Base-by-base conservation (phyloP, 2,797 vertebrate species). In the Malurus leucopterus region DNA sequence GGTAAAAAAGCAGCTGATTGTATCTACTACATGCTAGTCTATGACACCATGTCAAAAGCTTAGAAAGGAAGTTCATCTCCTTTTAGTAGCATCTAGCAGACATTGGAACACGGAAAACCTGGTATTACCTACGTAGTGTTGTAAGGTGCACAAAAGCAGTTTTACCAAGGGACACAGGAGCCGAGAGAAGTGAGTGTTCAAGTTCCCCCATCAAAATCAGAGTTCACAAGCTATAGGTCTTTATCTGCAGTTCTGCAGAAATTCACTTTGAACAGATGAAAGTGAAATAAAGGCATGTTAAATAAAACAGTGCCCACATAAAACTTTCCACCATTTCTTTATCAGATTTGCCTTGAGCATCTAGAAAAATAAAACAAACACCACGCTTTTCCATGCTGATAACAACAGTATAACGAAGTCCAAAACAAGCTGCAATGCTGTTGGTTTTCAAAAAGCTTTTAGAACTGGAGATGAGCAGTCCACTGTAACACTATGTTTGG, bases 351-450 rank as follows among this genome's bases (percentile, higher is more conserved):
- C 97, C 97, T 95, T 91, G 93, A 96, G 97, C 96, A 93, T 95
- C 96, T 95, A 95, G 96, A 96, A 96, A 93, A 96, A 91, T 70
- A 88, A 95, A 94, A 95, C 83, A 95, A 96, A 96, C 96, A 96
- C 79, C 96, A 97, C 95, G 93, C 96, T 95, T 97, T 97, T 97
- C 97, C 97, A 98, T 98, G 97, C 97, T 96, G 95, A 95, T 95
- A 97, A 97, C 94, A 90, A 95, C 90, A 95, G 96, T 96, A 94
- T 94, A 95, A 96, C 86, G 38, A 97, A 97, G 97, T 96, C 96
- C 96, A 98, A 95, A 98, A 98, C 95, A 97, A 97, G 97, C 96
- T 94, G 97, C 97, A 97, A 97, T 97, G 97, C 96, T 97, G 98
- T 98, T 97, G 96, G 90, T 97, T 97, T 96, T 97, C 96, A 96